Conservation (phyloP, 2,888 invertebrate genomes). For the Oscheius sp. region DNA sequence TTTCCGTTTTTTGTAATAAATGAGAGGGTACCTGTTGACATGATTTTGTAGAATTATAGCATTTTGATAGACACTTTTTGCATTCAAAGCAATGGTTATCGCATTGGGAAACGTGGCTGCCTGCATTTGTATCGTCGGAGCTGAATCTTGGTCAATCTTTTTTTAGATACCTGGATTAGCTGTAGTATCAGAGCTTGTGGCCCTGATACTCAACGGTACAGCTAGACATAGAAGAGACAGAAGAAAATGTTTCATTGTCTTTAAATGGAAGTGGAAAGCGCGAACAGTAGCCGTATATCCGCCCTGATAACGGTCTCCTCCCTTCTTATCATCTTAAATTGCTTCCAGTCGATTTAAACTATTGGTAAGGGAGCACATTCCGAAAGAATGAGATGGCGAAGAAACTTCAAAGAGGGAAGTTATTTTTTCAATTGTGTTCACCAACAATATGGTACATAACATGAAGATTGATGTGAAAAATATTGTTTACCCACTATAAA, state of each 20-base stretch:
- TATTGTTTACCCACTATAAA: no score
- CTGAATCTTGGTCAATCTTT: not conserved
- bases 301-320: constrained; percentile 7
- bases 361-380: no score
- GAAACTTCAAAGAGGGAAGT: no score
- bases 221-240: not conserved
- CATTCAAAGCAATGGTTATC: not conserved
- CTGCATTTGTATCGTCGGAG: not conserved
- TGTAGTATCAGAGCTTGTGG: not conserved
- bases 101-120: not conserved
- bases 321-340: constrained; percentile 11
- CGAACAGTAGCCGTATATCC: constrained; percentile 17
- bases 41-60: constrained; percentile 1
- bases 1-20: not conserved
- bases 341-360: no score
- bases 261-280: constrained; percentile 1
- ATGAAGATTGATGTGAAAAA: no score
- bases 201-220: not conserved
- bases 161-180: not conserved
- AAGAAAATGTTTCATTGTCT: not conserved
- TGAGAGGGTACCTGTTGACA: not conserved
- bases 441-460: no score
- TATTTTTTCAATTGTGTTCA: no score
- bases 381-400: no score
- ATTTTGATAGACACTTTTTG: not conserved